Conservation (phyloP, 2,113 vertebrate species). For the Pitta sordida region DNA sequence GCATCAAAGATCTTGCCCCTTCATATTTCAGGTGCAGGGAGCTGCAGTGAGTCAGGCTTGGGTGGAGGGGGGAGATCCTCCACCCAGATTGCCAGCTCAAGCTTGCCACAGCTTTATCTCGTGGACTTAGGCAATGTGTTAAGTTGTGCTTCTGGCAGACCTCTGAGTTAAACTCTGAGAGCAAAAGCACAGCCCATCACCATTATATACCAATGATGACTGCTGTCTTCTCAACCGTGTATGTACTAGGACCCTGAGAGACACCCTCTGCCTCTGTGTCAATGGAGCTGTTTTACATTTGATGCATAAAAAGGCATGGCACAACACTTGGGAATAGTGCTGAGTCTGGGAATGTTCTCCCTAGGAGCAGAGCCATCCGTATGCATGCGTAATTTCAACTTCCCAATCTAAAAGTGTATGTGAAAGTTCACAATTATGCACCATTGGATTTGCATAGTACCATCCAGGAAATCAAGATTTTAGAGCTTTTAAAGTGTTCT, state of each 20-base stretch:
- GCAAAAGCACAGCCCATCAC: not conserved
- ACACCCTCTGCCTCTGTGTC: not conserved
- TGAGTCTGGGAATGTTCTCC: not conserved
- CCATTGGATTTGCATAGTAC: not conserved
- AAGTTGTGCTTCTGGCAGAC: not conserved
- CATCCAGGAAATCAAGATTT: not conserved
- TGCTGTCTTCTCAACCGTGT: not conserved
- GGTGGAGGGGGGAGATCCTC: constrained; percentile 50
- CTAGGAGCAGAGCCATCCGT: accelerated
- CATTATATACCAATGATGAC: not conserved
- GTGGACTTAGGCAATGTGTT: constrained; percentile 11
- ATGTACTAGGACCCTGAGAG: not conserved
- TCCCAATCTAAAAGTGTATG: not conserved
- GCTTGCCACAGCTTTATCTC: constrained; percentile 37
- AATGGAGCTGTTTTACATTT: not conserved
- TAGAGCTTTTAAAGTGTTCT: not conserved
- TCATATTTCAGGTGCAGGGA: not conserved
- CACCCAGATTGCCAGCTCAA: constrained; percentile 48
- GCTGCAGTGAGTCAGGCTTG: constrained; percentile 46
- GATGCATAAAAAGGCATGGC: not conserved
- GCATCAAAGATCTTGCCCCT: not conserved
- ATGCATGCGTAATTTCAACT: not conserved
- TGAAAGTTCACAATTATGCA: not conserved
- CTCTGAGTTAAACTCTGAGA: not conserved
- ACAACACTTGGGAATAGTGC: accelerated